Percentiles rank a stretch among this genome's conserved stretches.
Evolutionary conservation across 1,140 invertebrate genomes (phyloP).

Genomic region (Reticulitermes speratus): DNA sequence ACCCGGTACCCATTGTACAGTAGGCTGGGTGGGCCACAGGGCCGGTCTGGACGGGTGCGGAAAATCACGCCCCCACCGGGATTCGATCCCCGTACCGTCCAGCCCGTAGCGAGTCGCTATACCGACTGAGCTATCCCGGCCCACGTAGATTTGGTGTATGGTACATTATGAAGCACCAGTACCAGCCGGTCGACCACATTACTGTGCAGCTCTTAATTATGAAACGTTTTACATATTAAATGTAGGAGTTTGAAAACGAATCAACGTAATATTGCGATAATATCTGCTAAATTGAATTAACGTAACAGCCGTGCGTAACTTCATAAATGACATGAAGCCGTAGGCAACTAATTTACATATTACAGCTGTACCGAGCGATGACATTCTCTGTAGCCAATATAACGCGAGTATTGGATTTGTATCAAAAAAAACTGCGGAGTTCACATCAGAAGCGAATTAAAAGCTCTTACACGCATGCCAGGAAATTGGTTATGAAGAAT

Average conservation of each 20-base stretch:
- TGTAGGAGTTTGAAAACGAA: neutral
- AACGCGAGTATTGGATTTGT: constrained; percentile 6
- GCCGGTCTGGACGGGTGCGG: too few relatives aligned
- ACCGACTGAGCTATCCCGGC: too few relatives aligned
- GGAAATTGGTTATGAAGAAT: constrained; percentile 15
- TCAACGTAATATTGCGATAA: neutral
- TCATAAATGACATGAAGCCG: neutral
- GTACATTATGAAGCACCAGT: too few relatives aligned
- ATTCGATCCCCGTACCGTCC: too few relatives aligned
- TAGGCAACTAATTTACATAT: neutral
- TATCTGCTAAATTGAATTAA: neutral
- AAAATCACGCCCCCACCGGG: too few relatives aligned
- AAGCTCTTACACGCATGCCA: neutral
- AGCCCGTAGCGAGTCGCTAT: too few relatives aligned
- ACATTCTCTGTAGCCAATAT: neutral
- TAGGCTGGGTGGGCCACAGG: too few relatives aligned
- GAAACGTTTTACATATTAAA: neutral
- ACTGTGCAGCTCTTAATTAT: neutral
- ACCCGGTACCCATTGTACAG: too few relatives aligned
- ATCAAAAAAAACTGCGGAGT: neutral
- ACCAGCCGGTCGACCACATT: too few relatives aligned
- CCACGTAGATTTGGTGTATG: too few relatives aligned
- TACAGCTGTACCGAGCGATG: neutral
- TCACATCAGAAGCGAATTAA: neutral
- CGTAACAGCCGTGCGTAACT: neutral